phyloP scores from a whole-genome alignment of 2,113 vertebrate species.

The Tangachromis dhanisi region DNA sequence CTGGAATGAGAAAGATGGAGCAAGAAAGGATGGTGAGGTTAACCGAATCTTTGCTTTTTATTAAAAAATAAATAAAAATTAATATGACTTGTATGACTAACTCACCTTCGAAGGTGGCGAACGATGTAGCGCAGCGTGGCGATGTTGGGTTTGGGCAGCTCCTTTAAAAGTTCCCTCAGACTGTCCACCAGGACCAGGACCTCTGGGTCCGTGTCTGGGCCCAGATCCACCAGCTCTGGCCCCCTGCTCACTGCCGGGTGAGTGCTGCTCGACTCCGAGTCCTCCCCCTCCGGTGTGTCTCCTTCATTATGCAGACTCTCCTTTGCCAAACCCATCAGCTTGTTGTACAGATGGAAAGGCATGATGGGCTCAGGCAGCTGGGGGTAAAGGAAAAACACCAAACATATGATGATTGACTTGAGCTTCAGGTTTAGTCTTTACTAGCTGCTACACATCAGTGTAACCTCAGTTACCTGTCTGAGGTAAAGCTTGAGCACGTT shows the following conservation, averaged over 20 bases:
- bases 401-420: not conserved
- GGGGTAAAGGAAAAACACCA: not conserved
- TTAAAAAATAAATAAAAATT: fast-evolving
- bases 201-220: conserved; percentile 68
- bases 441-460: not conserved
- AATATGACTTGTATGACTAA: not conserved
- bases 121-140: conserved; percentile 81
- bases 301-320: conserved; percentile 79
- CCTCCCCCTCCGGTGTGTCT: conserved; percentile 41
- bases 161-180: conserved; percentile 78
- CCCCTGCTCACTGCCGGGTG: conserved; percentile 39
- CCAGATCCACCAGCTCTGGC: conserved; percentile 66
- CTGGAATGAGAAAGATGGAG: conserved; percentile 51
- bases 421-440: not conserved
- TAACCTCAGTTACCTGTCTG: conserved; percentile 74
- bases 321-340: conserved; percentile 91
- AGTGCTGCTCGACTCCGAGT: not conserved
- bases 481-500: conserved; percentile 97
- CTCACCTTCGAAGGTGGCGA: conserved; percentile 84
- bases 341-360: conserved; percentile 86
- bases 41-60: not conserved
- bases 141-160: conserved; percentile 78
- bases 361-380: conserved; percentile 93
- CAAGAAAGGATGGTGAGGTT: not conserved
- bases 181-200: conserved; percentile 70